These are phyloP conservation scores for Champsocephalus gunnari DNA, from an alignment of 2,797 vertebrate genomes.

Conservation along the genomic window DNA sequence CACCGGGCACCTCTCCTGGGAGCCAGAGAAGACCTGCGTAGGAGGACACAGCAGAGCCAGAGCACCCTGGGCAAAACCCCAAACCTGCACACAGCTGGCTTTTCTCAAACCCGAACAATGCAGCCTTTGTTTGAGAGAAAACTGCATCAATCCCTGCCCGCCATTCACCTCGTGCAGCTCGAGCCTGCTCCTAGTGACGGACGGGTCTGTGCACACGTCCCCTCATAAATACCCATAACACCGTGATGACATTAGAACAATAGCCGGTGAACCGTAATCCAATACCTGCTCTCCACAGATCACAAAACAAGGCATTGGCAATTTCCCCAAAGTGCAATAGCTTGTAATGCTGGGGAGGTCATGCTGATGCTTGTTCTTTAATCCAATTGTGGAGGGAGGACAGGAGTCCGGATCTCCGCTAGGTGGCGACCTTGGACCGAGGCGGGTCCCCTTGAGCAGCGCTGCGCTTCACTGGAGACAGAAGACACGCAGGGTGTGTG, in stretches of 20 bases:
- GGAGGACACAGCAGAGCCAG: constrained; percentile 64
- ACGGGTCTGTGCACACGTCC: constrained; percentile 20
- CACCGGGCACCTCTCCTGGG: constrained; percentile 50
- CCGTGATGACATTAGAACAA: constrained; percentile 61
- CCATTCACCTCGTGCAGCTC: constrained; percentile 28
- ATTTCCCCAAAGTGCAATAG: constrained; percentile 70
- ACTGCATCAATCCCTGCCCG: constrained; percentile 34
- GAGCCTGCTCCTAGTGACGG: neutral
- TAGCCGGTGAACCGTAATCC: constrained; percentile 62
- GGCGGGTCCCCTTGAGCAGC: constrained; percentile 51
- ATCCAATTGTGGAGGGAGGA: constrained; percentile 66
- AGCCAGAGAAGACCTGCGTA: constrained; percentile 64
- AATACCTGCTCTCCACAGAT: constrained; percentile 38
- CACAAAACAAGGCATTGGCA: constrained; percentile 45
- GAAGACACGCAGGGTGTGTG: constrained; percentile 59
- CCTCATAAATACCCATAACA: constrained; percentile 52
- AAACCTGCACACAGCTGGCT: constrained; percentile 71
- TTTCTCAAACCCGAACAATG: constrained; percentile 58
- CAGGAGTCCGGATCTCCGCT: constrained; percentile 62
- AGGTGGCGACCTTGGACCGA: constrained; percentile 79
- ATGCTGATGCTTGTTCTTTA: constrained; percentile 66
- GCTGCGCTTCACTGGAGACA: constrained; percentile 62
- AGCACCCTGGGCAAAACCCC: constrained; percentile 51
- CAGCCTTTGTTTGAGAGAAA: constrained; percentile 58
- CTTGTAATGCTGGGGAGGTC: constrained; percentile 63